These are phyloP conservation scores for Gouania willdenowi DNA, from an alignment of 2,797 vertebrate species.

Conservation along the genomic window DNA sequence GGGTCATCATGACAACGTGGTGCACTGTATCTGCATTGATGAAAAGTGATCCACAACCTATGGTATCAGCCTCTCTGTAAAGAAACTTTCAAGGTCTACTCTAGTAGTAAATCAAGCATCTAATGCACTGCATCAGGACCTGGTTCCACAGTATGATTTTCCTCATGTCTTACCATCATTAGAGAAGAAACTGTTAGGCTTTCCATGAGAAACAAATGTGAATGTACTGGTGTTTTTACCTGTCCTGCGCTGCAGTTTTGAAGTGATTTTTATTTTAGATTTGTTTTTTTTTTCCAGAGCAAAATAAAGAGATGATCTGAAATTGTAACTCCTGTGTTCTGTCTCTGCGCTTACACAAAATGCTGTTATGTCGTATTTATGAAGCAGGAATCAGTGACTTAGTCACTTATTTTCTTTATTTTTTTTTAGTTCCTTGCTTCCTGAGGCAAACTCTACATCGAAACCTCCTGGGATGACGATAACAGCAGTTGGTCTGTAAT, in stretches of 20 bases:
- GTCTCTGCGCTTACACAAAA: no score
- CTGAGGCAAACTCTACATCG: constrained; percentile 26
- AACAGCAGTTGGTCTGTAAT: constrained; percentile 34
- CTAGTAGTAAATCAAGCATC: constrained; percentile 23
- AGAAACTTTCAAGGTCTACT: neutral
- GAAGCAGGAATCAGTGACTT: neutral
- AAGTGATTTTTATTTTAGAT: constrained; percentile 62
- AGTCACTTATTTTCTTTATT: constrained; percentile 41
- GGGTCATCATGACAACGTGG: constrained; percentile 5
- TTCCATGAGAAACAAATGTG: constrained; percentile 69
- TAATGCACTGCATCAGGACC: constrained; percentile 39
- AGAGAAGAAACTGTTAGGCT: constrained; percentile 48
- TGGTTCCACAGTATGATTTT: constrained; percentile 28
- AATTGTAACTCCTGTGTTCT: constrained; percentile 8
- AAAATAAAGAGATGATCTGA: constrained; percentile 42
- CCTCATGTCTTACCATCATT: constrained; percentile 42
- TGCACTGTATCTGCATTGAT: constrained; percentile 23
- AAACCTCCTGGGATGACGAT: constrained; percentile 29
- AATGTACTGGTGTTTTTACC: constrained; percentile 66
- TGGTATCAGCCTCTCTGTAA: constrained; percentile 15
- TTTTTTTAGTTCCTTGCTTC: constrained; percentile 46
- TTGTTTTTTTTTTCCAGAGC: constrained; percentile 44
- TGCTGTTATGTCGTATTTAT: no score
- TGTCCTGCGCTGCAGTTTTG: constrained; percentile 60
- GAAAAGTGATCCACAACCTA: constrained; percentile 15